phyloP scores from a whole-genome alignment of 2,888 invertebrate species.

The Noctua janthe region DNA sequence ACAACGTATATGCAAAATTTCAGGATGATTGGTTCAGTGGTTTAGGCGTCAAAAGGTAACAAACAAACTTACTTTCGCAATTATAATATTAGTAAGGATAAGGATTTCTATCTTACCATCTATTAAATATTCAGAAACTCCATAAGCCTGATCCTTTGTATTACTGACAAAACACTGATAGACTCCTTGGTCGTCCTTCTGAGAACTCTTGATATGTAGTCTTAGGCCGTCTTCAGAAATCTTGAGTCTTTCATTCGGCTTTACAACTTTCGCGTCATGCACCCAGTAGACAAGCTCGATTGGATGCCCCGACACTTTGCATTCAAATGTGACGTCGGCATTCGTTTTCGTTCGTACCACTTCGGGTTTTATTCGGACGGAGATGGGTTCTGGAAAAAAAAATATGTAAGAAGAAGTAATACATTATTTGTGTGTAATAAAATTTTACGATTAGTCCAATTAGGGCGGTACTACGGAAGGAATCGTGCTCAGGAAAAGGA shows the following conservation, averaged over 20 bases:
- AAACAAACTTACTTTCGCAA: background rate
- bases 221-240: constrained; percentile 87
- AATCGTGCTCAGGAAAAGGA: constrained; percentile 52
- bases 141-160: constrained; percentile 96
- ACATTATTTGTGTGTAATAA: constrained; percentile 52
- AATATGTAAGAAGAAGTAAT: constrained; percentile 45
- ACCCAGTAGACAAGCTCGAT: constrained; percentile 94
- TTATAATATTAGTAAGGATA: background rate
- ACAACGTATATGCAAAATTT: background rate
- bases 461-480: constrained; percentile 59
- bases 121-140: constrained; percentile 94
- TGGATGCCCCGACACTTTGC: constrained; percentile 96
- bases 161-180: constrained; percentile 97
- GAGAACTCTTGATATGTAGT: constrained; percentile 92
- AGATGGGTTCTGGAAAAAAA: constrained; percentile 92
- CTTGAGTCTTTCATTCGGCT: constrained; percentile 90
- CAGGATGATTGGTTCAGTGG: background rate
- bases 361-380: constrained; percentile 95
- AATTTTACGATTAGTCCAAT: constrained; percentile 65
- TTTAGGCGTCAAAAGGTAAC: background rate
- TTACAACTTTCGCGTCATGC: constrained; percentile 93
- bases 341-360: constrained; percentile 95
- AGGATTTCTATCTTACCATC: constrained; percentile 91
- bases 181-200: constrained; percentile 96
- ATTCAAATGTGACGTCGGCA: constrained; percentile 96